These are phyloP conservation scores for Epizoanthus stellaris DNA, from an alignment of 92 coral and sea anemone species.

Conservation along the genomic window DNA sequence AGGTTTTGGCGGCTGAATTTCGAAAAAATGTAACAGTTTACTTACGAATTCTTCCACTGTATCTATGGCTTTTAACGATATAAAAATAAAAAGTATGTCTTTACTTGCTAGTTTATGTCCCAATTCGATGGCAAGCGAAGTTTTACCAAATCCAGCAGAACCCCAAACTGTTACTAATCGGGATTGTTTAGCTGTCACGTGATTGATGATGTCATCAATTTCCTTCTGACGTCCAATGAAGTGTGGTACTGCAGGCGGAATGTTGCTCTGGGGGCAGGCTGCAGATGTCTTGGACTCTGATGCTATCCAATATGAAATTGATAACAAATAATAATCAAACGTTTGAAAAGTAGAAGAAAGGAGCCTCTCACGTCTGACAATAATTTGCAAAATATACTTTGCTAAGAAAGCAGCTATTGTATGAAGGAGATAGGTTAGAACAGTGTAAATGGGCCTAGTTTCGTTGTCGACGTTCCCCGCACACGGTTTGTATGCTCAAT, in stretches of 20 bases:
- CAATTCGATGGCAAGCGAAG: constrained; percentile 4
- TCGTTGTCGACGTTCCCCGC: no score
- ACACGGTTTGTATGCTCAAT: no score
- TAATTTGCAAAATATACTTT: no score
- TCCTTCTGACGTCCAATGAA: constrained; percentile 30
- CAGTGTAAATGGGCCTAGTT: no score
- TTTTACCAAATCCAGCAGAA: constrained; percentile 13
- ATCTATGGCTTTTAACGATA: background rate
- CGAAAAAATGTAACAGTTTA: background rate
- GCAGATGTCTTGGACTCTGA: background rate
- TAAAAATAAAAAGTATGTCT: background rate
- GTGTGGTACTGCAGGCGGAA: constrained; percentile 10
- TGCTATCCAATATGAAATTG: background rate
- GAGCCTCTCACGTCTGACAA: no score
- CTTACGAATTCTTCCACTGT: background rate
- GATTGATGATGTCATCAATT: background rate
- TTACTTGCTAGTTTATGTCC: background rate
- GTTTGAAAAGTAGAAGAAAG: background rate
- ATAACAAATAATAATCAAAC: background rate
- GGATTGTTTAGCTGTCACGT: background rate
- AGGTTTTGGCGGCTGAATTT: background rate
- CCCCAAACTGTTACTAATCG: constrained; percentile 1
- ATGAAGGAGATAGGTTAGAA: no score
- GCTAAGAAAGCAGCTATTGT: no score
- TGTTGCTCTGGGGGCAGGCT: background rate